A percentile compares a stretch with the other conserved stretches of the same genome.
Conservation (phyloP, 1,140 invertebrate genomes). For the Holcopasites calliopsidis region DNA sequence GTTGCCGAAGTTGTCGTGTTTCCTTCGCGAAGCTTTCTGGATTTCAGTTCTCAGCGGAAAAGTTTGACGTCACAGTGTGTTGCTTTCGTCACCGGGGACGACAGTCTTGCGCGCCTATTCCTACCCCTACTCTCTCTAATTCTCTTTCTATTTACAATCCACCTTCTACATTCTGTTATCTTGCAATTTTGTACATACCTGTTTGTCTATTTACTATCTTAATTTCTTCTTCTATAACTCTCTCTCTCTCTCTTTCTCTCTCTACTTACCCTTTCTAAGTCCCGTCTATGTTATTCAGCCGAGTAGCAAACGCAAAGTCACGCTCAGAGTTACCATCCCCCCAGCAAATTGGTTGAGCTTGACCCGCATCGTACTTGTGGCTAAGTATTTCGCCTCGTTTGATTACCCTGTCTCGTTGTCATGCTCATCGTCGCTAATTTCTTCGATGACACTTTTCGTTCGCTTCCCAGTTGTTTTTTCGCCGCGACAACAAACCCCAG, state of each 20-base stretch:
- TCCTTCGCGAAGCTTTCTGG: slow-evolving; percentile 61
- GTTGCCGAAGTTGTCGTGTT: slow-evolving; percentile 63
- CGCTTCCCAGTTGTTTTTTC: slow-evolving; percentile 38
- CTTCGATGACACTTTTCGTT: slow-evolving; percentile 33
- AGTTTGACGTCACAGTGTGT: slow-evolving; percentile 47
- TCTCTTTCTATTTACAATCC: slow-evolving; percentile 21
- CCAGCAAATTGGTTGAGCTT: slow-evolving; percentile 50
- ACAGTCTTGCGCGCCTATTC: slow-evolving; percentile 42
- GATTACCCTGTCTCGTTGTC: slow-evolving; percentile 49
- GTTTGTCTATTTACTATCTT: not conserved
- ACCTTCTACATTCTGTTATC: not conserved
- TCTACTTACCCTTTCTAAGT: slow-evolving; percentile 30
- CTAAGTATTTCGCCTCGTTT: slow-evolving; percentile 56
- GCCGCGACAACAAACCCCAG: slow-evolving; percentile 10
- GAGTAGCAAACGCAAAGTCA: slow-evolving; percentile 39
- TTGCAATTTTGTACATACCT: not conserved
- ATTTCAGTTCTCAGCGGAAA: slow-evolving; percentile 50
- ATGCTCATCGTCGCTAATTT: slow-evolving; percentile 41
- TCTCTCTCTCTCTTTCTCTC: slow-evolving; percentile 31
- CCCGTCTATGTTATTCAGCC: slow-evolving; percentile 38
- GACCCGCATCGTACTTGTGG: slow-evolving; percentile 41
- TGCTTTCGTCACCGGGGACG: slow-evolving; percentile 64
- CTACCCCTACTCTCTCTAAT: slow-evolving; percentile 14
- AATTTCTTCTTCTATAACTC: too few species aligned
- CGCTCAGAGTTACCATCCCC: not conserved